Evolutionary conservation across 2,888 invertebrate species (phyloP).

Genomic region (Euzetes globulus): DNA sequence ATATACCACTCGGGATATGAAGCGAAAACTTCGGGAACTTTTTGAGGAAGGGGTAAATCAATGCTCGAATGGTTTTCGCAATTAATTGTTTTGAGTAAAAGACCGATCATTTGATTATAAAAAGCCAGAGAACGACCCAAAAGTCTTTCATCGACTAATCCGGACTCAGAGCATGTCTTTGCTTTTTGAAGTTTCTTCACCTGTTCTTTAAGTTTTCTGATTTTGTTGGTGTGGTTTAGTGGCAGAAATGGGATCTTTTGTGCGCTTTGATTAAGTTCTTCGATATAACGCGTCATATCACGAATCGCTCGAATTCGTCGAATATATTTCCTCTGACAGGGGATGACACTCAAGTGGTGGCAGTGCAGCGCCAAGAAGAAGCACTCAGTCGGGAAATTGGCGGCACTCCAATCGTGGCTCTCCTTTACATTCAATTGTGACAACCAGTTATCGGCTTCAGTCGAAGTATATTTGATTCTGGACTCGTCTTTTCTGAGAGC

Average conservation of each 20-base stretch:
- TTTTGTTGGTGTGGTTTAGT: slow-evolving; percentile 62
- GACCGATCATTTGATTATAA: slow-evolving; percentile 75
- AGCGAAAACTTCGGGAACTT: slow-evolving; percentile 66
- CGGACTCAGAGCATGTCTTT: slow-evolving; percentile 85
- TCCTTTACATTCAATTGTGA: slow-evolving; percentile 54
- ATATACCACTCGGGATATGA: slow-evolving; percentile 93
- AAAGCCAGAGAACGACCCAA: slow-evolving; percentile 75
- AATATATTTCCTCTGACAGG: slow-evolving; percentile 76
- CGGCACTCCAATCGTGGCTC: slow-evolving; percentile 57
- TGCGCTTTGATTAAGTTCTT: slow-evolving; percentile 71
- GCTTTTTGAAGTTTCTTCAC: slow-evolving; percentile 65
- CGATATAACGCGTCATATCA: slow-evolving; percentile 74
- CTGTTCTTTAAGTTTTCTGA: slow-evolving; percentile 80
- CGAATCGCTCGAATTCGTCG: slow-evolving; percentile 65
- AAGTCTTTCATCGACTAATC: slow-evolving; percentile 72
- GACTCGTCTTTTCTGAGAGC: slow-evolving; percentile 54
- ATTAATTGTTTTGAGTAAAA: slow-evolving; percentile 53
- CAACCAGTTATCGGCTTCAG: slow-evolving; percentile 71
- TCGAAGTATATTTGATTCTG: slow-evolving; percentile 69
- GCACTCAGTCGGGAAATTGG: slow-evolving; percentile 91
- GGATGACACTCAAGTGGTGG: slow-evolving; percentile 83
- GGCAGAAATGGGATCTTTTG: slow-evolving; percentile 51
- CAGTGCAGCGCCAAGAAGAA: slow-evolving; percentile 93
- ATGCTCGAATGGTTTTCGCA: slow-evolving; percentile 42
- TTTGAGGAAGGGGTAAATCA: slow-evolving; percentile 54